Evolutionary conservation across 2,113 vertebrate species (phyloP), one percentile per base, ranked within the genome.

Genomic region (Paraplagusia blochii): DNA sequence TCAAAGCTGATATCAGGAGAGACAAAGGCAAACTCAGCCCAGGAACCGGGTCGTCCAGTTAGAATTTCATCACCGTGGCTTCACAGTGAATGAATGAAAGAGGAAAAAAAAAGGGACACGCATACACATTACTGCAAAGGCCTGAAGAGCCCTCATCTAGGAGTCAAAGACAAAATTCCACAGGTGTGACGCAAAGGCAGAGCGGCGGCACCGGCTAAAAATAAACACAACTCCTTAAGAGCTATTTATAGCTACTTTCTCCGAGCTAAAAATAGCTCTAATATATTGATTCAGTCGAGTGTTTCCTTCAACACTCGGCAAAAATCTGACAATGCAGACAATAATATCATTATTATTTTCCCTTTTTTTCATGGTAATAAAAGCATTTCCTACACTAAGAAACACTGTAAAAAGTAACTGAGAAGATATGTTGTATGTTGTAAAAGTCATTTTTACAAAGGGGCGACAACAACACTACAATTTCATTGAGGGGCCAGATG

Each of bases 251-350:
- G 38, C 38, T 11, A 5, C 38, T 12, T 40, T 40, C 13, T 40
- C 38, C 5, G 13, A 11, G 57, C 51, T 76, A 72, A 78, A 76
- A 74, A 79, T 66, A 77, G 62, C 36, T 53, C 53, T 49, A 34
- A 5, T 14, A 48, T 16, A 12, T 14, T 6, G 19, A 5, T n/a
- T 48, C 15, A 15, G 7, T 22, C 0, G 51, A 13, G 14, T 1
- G 4, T 18, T 77, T 58, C 15, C 19, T 45, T 17, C 66, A 29
- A 29, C 22, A 29, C 22, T 29, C 22, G 2, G 22, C 22, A 29
- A 29, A 29, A n/a, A n/a, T n/a, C n/a, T n/a, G n/a, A n/a, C n/a
- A n/a, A n/a, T n/a, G n/a, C n/a, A n/a, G n/a, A n/a, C n/a, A n/a
- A n/a, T n/a, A n/a, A n/a, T n/a, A n/a, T n/a, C n/a, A n/a, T n/a